A percentile compares a stretch with the other conserved stretches of the same genome.
phyloP scores from a whole-genome alignment of 2,888 invertebrate species.

The Yponomeuta sedellus region DNA sequence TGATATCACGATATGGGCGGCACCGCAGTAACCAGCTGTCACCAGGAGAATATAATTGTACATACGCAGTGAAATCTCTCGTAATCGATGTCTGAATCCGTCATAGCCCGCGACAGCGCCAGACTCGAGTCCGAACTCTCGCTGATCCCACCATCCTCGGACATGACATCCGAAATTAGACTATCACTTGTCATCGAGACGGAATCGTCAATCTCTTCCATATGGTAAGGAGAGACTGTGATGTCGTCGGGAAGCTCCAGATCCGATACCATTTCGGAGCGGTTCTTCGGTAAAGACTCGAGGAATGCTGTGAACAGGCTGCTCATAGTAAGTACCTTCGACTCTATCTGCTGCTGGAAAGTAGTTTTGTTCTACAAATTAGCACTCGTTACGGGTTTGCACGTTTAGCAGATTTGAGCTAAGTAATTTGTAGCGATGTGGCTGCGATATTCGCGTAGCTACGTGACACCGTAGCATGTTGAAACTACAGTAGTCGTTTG shows the following conservation, averaged over 20 bases:
- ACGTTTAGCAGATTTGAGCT: too few relatives aligned
- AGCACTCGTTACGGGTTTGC: too few relatives aligned
- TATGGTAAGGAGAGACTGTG: neutral
- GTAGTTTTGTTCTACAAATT: neutral
- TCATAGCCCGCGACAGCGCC: conserved; percentile 59
- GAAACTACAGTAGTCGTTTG: too few relatives aligned
- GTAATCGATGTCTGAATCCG: conserved; percentile 65
- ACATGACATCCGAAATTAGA: conserved; percentile 26
- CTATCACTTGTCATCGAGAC: conserved; percentile 35
- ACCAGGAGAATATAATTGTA: neutral
- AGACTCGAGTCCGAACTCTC: conserved; percentile 51
- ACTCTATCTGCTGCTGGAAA: too few relatives aligned
- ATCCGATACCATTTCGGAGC: conserved; percentile 52
- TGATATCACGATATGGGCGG: too few relatives aligned
- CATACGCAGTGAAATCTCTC: conserved; percentile 48
- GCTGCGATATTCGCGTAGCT: too few relatives aligned
- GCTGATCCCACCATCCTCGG: conserved; percentile 31
- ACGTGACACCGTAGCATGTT: too few relatives aligned
- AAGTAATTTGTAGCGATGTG: too few relatives aligned
- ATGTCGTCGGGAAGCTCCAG: conserved; percentile 35
- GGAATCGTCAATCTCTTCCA: neutral
- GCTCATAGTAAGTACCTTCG: conserved; percentile 33
- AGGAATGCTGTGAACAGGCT: conserved; percentile 50
- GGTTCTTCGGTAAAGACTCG: conserved; percentile 49
- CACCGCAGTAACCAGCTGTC: too few relatives aligned